Conservation (phyloP, 1,140 invertebrate species). For the Conus ventricosus region DNA sequence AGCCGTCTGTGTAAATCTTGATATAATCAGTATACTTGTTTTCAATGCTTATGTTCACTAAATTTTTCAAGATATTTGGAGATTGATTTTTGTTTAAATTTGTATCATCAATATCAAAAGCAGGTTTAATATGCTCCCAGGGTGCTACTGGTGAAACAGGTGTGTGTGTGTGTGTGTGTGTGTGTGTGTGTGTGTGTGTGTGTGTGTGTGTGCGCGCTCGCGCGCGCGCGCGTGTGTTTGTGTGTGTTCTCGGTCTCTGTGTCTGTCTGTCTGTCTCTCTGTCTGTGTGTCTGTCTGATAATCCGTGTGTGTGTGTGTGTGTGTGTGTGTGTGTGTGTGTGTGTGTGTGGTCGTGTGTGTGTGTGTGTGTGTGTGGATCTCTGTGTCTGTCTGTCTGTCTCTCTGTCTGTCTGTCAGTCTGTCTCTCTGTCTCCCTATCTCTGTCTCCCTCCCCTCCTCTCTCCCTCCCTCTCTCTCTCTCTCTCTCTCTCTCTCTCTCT, state of each 20-base stretch:
- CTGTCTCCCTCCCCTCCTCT: neutral
- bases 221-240: neutral
- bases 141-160: too few relatives aligned
- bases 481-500: neutral
- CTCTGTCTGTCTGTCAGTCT: neutral
- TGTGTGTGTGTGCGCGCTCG: neutral
- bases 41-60: too few relatives aligned
- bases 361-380: neutral
- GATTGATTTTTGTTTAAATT: too few relatives aligned
- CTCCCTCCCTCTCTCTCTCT: neutral
- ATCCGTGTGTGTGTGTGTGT: neutral
- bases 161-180: too few relatives aligned
- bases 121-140: too few relatives aligned
- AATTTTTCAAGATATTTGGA: too few relatives aligned
- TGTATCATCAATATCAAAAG: too few relatives aligned
- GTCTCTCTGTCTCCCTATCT: neutral
- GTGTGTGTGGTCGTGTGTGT: neutral
- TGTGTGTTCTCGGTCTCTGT: neutral
- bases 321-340: neutral
- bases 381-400: neutral
- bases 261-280: neutral
- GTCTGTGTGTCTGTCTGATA: neutral
- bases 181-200: too few relatives aligned
- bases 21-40: too few relatives aligned
- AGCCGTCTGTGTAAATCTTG: too few relatives aligned